phyloP scores from a whole-genome alignment of 2,797 vertebrate genomes.

The Alfaro cultratus region DNA sequence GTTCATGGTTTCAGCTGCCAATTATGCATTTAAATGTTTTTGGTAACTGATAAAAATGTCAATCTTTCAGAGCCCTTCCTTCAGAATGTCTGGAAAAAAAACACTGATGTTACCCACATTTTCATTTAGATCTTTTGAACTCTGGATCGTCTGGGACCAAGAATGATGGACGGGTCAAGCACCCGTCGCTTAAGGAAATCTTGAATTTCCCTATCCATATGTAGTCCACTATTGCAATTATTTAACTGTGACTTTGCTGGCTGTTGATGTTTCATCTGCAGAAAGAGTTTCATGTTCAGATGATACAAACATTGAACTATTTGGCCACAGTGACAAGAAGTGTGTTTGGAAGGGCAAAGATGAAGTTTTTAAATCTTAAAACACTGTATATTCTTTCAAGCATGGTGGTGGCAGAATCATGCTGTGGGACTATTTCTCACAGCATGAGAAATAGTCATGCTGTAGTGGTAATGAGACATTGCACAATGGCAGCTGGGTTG shows the following conservation, averaged over 20 bases:
- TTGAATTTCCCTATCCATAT: neutral
- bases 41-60: neutral
- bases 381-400: neutral
- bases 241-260: neutral
- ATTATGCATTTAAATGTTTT: conserved; percentile 1
- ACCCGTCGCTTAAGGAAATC: too few relatives aligned
- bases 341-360: neutral
- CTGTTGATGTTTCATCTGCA: conserved; percentile 13
- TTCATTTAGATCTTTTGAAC: conserved; percentile 11
- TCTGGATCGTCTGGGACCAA: neutral
- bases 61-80: neutral
- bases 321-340: neutral
- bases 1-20: neutral
- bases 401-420: neutral
- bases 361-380: neutral
- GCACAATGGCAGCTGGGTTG: neutral
- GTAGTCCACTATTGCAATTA: neutral
- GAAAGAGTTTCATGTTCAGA: neutral
- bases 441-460: too few relatives aligned
- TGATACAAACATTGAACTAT: neutral
- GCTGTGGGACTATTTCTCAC: neutral
- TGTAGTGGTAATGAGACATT: neutral
- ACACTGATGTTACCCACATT: neutral
- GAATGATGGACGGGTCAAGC: conserved; percentile 1
- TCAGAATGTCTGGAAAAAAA: too few relatives aligned